Base-by-base conservation (phyloP, 2,797 vertebrate genomes). In the Xenopus petersii region DNA sequence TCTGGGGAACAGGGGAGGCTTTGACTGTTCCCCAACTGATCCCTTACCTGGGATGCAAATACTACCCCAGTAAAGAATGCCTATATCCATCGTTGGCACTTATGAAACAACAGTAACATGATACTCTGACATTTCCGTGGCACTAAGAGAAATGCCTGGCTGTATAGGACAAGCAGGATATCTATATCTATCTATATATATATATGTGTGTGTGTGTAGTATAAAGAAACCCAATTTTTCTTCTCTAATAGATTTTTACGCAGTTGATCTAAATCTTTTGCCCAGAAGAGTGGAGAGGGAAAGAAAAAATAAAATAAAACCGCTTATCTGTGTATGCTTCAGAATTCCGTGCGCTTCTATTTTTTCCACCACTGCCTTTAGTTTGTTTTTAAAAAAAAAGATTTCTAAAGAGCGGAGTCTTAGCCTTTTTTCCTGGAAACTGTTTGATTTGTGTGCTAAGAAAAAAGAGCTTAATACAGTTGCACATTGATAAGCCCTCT, bases 251-350 rank as follows among this genome's bases (percentile, higher is more conserved):
- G 61, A 24, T 63, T 24, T 36, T 51, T 12, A 24, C 1, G 26
- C 26, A 26, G 12, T 15, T 33, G 26, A 56, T 56, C 55, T 16
- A 36, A 51, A 36, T 11, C 47, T 62, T 9, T 12, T 15, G 12
- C 12, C 4, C 36, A 42, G 36, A 42, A 16, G 17, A 5, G n/a
- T 26, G n/a, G 17, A 48, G 30, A n/a, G 10, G 3, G 55, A 33
- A 58, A 85, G 83, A 74, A 78, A 74, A 62, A 42, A 42, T 42
- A 30, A 30, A 30, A 30, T 30, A 42, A 42, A 42, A 42, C 6
- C 36, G 77, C 88, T 90, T 89, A 89, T 91, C 91, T 91, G 81
- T 89, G 83, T 81, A 89, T 86, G 89, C 83, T 81, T 78, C 75
- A 82, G 82, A 80, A 69, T 70, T 79, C 68, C 80, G 83, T 84